Evolutionary conservation across 2,888 invertebrate genomes (phyloP).

Genomic region (Portevinia maculata): DNA sequence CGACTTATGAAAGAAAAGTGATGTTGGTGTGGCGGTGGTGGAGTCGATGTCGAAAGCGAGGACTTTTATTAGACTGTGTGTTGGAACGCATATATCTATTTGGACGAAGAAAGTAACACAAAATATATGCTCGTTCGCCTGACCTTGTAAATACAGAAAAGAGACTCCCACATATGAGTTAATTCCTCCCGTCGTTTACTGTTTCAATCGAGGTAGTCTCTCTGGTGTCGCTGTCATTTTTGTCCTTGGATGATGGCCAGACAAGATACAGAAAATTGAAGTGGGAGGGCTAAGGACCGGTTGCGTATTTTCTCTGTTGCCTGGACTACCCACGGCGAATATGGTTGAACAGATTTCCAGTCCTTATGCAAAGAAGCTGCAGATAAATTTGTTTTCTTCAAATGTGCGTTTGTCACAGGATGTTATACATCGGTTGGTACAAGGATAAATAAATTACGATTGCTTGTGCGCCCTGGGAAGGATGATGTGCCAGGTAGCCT

Average conservation of each 20-base stretch:
- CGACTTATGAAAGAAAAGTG: neutral
- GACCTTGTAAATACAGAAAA: slow-evolving; percentile 65
- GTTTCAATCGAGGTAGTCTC: slow-evolving; percentile 12
- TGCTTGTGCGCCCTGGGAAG: slow-evolving; percentile 44
- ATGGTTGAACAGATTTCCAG: slow-evolving; percentile 14
- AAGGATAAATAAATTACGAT: slow-evolving; percentile 69
- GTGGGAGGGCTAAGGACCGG: slow-evolving; percentile 38
- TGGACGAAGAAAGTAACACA: slow-evolving; percentile 56
- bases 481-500: slow-evolving; percentile 64
- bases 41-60: slow-evolving; percentile 12
- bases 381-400: slow-evolving; percentile 7
- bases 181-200: slow-evolving; percentile 39
- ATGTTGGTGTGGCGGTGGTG: neutral
- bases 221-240: slow-evolving; percentile 43
- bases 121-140: slow-evolving; percentile 44
- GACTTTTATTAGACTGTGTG: slow-evolving; percentile 14
- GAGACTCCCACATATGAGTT: slow-evolving; percentile 66
- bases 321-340: slow-evolving; percentile 28
- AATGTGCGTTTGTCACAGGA: slow-evolving; percentile 57
- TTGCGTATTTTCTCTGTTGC: slow-evolving; percentile 58
- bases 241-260: slow-evolving; percentile 70
- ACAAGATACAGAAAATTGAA: slow-evolving; percentile 58
- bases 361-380: slow-evolving; percentile 55
- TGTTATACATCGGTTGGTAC: slow-evolving; percentile 60
- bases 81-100: slow-evolving; percentile 56